Conservation (phyloP, 23 tunicate genomes). For the Ascidia mentula region DNA sequence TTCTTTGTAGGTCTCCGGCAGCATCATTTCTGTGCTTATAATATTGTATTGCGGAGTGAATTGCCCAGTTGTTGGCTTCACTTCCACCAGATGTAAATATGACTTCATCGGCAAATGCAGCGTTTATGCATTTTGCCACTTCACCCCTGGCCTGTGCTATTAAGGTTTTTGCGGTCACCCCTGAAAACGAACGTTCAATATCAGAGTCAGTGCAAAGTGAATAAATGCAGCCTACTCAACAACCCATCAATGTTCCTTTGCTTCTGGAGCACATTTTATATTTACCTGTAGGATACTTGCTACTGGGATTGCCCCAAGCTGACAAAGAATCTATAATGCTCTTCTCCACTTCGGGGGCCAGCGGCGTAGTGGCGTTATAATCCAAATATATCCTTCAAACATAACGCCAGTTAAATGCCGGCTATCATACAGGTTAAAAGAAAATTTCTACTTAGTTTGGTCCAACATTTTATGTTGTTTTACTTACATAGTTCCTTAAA, state of each 20-base stretch:
- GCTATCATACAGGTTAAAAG: too few relatives aligned
- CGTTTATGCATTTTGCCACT: constrained; percentile 56
- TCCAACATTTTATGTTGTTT: too few relatives aligned
- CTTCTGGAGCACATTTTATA: too few relatives aligned
- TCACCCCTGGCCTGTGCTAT: constrained; percentile 66
- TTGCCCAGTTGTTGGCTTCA: constrained; percentile 96
- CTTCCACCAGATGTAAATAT: constrained; percentile 99
- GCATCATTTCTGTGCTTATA: not conserved
- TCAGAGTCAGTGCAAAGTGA: too few relatives aligned
- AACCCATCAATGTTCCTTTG: too few relatives aligned
- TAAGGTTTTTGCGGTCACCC: constrained; percentile 45
- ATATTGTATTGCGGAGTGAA: constrained; percentile 29
- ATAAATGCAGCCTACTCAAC: too few relatives aligned
- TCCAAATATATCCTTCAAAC: constrained; percentile 73
- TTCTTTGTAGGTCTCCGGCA: not conserved
- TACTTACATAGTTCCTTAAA: too few relatives aligned
- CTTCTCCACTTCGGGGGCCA: constrained; percentile 56
- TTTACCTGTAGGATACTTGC: constrained; percentile 40
- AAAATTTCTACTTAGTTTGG: too few relatives aligned
- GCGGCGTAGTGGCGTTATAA: constrained; percentile 96
- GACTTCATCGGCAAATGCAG: constrained; percentile 30
- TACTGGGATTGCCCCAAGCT: constrained; percentile 98
- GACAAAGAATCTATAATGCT: constrained; percentile 40
- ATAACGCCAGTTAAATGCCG: too few relatives aligned
- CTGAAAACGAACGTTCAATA: too few relatives aligned